These are phyloP conservation scores for Glomeris maerens DNA, from an alignment of 1,140 invertebrate genomes.

Conservation along the genomic window DNA sequence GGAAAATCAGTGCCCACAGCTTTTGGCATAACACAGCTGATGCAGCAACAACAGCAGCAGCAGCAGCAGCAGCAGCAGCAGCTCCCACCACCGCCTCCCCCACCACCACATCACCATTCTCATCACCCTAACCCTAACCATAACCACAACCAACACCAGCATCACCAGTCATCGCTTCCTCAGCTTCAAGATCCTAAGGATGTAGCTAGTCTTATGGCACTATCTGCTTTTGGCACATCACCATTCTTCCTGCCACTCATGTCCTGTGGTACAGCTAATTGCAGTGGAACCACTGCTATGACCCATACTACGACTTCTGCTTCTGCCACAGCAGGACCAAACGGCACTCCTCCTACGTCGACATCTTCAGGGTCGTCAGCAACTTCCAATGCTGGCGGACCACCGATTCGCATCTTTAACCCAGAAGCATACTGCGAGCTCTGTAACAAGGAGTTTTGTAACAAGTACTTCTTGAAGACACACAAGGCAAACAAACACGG, in stretches of 20 bases:
- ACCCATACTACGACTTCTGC: not conserved
- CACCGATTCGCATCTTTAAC: constrained; percentile 73
- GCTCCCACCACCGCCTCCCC: constrained; percentile 11
- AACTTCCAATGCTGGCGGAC: constrained; percentile 10
- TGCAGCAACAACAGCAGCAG: too few species aligned
- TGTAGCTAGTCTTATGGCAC: constrained; percentile 7
- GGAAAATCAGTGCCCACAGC: too few species aligned
- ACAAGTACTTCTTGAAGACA: constrained; percentile 98
- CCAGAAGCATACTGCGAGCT: constrained; percentile 88
- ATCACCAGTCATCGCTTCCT: constrained; percentile 6
- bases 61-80: not conserved
- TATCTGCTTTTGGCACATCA: constrained; percentile 14
- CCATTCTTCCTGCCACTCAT: constrained; percentile 14
- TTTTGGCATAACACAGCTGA: too few species aligned
- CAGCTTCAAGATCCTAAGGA: too few species aligned
- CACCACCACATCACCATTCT: constrained; percentile 12
- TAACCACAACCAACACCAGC: constrained; percentile 13
- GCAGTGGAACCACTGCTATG: too few species aligned
- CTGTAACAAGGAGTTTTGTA: constrained; percentile 98
- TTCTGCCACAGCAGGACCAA: constrained; percentile 12
- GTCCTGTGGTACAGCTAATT: constrained; percentile 4
- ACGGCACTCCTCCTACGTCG: constrained; percentile 10
- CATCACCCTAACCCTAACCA: constrained; percentile 16
- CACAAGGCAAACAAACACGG: constrained; percentile 91
- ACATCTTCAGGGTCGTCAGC: constrained; percentile 2